A percentile compares a stretch with the other conserved stretches of the same genome.
Evolutionary conservation across 2,888 invertebrate species (phyloP).

Genomic region (Fabriciana adippe): DNA sequence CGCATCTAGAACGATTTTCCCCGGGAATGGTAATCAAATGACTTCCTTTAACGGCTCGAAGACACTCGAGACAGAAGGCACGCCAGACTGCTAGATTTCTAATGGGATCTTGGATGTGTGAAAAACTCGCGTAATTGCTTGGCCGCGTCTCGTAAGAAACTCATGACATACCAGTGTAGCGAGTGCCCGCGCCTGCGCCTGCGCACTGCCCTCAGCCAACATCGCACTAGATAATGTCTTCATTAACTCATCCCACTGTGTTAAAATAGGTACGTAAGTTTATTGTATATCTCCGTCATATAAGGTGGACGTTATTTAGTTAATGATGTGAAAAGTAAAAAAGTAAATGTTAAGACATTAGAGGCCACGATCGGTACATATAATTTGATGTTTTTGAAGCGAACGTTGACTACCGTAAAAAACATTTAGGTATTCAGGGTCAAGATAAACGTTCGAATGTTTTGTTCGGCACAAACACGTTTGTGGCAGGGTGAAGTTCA

Average conservation of each 20-base stretch:
- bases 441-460: slow-evolving; percentile 22
- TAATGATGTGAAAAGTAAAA: background rate
- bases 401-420: slow-evolving; percentile 18
- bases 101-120: slow-evolving; percentile 15
- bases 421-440: slow-evolving; percentile 17
- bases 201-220: no score
- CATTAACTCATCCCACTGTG: no score
- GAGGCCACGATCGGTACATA: no score
- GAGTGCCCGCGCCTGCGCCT: no score
- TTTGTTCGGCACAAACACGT: slow-evolving; percentile 30
- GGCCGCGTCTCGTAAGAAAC: slow-evolving; percentile 14
- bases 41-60: slow-evolving; percentile 3
- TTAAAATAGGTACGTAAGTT: no score
- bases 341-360: background rate
- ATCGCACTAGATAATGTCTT: no score
- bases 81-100: slow-evolving; percentile 11
- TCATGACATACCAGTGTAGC: slow-evolving; percentile 7
- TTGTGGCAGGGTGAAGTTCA: slow-evolving; percentile 21
- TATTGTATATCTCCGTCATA: no score
- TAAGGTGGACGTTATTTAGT: no score
- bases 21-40: slow-evolving; percentile 21
- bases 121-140: slow-evolving; percentile 14
- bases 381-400: background rate
- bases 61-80: background rate
- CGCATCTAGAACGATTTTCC: slow-evolving; percentile 11